These are phyloP conservation scores for Colius striatus DNA, from an alignment of 2,113 vertebrate genomes.

Conservation along the genomic window DNA sequence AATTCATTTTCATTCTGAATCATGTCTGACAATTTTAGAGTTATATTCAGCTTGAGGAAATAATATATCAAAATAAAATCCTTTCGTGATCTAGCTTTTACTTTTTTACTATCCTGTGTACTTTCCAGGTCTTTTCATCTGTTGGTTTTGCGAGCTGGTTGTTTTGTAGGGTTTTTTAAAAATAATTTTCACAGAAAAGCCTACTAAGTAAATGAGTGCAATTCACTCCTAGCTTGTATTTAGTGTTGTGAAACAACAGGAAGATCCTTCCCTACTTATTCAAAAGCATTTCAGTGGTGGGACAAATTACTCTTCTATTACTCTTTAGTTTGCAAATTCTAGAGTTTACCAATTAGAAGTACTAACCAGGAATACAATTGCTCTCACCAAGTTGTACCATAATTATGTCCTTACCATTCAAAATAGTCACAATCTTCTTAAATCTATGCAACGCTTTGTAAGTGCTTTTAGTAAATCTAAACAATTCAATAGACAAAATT, in stretches of 20 bases:
- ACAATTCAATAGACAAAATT: background rate
- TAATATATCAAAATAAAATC: background rate
- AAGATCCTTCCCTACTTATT: background rate
- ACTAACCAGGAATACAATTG: background rate
- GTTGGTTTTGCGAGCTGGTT: background rate
- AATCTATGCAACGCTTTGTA: background rate
- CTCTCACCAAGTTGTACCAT: background rate
- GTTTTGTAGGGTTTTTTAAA: background rate
- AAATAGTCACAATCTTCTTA: background rate
- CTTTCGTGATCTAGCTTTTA: background rate
- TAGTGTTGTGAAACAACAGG: background rate
- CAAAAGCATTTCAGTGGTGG: background rate
- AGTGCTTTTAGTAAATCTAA: background rate
- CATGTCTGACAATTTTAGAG: background rate
- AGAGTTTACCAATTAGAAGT: background rate
- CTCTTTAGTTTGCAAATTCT: background rate
- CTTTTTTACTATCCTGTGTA: background rate
- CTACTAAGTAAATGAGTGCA: background rate
- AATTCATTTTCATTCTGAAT: background rate
- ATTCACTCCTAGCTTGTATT: background rate
- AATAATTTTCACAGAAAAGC: background rate
- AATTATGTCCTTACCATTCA: background rate
- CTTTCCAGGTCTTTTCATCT: background rate
- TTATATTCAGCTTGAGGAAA: background rate
- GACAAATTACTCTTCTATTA: background rate